Evolutionary conservation across 2,888 invertebrate species (phyloP).

Genomic region (Boloria euphrosyne): DNA sequence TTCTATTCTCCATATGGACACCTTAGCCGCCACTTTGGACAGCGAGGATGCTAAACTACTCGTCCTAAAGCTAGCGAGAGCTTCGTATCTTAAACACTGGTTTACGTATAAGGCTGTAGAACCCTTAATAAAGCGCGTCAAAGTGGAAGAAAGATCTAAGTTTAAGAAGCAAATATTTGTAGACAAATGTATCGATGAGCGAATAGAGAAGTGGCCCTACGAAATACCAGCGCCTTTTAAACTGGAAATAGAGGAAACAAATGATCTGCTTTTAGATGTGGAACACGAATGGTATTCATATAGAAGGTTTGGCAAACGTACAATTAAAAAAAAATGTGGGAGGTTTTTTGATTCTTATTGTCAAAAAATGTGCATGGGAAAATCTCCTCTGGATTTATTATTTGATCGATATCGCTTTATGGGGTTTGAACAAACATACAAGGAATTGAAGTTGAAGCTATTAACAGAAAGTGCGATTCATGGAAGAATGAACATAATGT

Average conservation of each 20-base stretch:
- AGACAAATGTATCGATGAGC: conserved; percentile 49
- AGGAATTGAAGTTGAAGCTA: conserved; percentile 55
- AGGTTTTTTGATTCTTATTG: not conserved
- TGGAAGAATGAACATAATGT: conserved; percentile 59
- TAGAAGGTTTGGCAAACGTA: not conserved
- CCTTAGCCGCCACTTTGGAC: conserved; percentile 51
- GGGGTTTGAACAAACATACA: conserved; percentile 55
- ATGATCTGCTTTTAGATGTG: conserved; percentile 49
- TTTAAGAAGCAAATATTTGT: conserved; percentile 58
- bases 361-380: conserved; percentile 8
- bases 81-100: conserved; percentile 52
- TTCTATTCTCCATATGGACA: conserved; percentile 51
- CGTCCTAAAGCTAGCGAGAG: conserved; percentile 51
- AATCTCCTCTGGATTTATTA: conserved; percentile 53
- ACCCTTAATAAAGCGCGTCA: conserved; percentile 55
- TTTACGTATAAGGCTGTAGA: conserved; percentile 57
- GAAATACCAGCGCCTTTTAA: conserved; percentile 39
- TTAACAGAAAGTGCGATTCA: conserved; percentile 51
- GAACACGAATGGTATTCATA: conserved; percentile 23
- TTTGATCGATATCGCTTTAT: conserved; percentile 60
- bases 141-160: conserved; percentile 44
- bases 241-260: conserved; percentile 34
- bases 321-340: conserved; percentile 16
- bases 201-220: conserved; percentile 52
- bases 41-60: conserved; percentile 54